Percentiles rank a stretch among this genome's conserved stretches.
phyloP scores from a whole-genome alignment of 2,113 vertebrate genomes.

The Monarcha castaneiventris region DNA sequence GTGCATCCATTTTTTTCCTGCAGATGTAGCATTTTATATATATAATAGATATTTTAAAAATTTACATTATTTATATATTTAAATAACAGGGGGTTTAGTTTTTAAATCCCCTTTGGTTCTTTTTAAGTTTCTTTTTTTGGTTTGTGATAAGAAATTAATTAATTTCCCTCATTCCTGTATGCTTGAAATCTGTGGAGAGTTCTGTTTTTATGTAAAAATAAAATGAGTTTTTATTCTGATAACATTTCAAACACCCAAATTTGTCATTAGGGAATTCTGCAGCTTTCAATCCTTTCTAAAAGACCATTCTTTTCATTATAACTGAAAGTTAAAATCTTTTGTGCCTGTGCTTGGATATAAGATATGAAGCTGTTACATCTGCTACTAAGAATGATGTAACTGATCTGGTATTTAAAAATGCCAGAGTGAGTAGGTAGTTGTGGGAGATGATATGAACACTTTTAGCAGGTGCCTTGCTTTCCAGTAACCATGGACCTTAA shows the following conservation, averaged over 20 bases:
- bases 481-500: neutral
- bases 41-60: neutral
- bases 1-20: neutral
- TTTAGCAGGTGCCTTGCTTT: constrained; percentile 27
- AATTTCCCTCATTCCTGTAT: neutral
- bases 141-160: neutral
- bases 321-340: constrained; percentile 29
- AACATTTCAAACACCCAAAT: neutral
- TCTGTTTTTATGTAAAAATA: constrained; percentile 23
- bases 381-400: constrained; percentile 29
- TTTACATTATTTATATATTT: neutral
- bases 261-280: neutral
- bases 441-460: neutral
- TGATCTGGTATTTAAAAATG: constrained; percentile 55
- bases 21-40: neutral
- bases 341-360: neutral
- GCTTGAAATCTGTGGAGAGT: neutral
- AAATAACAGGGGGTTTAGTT: neutral
- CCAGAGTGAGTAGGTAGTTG: constrained; percentile 10
- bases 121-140: neutral
- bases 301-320: neutral
- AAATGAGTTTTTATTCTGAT: neutral
- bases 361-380: constrained; percentile 14
- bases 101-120: neutral
- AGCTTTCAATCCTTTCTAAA: neutral